Percentiles rank a stretch among this genome's conserved stretches.
Evolutionary conservation across 2,888 invertebrate genomes (phyloP).

Genomic region (Macrosoma leucophasiata): DNA sequence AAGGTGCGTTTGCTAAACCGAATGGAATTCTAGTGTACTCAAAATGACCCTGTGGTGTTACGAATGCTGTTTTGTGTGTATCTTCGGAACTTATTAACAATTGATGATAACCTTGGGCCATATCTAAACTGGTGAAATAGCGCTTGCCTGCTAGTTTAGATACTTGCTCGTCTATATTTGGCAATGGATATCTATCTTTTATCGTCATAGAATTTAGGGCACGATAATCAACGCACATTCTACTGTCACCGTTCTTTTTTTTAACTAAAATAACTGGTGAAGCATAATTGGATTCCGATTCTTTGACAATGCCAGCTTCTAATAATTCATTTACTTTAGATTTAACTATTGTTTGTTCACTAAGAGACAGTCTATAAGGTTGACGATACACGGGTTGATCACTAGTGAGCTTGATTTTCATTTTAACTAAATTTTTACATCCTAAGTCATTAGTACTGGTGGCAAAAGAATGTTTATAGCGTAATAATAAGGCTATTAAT

Average conservation of each 20-base stretch:
- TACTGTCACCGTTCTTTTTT: slow-evolving; percentile 11
- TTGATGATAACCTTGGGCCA: not conserved
- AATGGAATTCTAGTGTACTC: not conserved
- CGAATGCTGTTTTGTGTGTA: not conserved
- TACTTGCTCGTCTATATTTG: slow-evolving; percentile 16
- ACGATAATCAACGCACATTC: slow-evolving; percentile 19
- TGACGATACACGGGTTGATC: too few relatives aligned
- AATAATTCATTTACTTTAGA: slow-evolving; percentile 27
- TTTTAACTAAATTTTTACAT: too few relatives aligned
- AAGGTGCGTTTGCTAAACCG: slow-evolving; percentile 1
- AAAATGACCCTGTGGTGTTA: not conserved
- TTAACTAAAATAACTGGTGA: slow-evolving; percentile 27
- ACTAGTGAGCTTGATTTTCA: too few relatives aligned
- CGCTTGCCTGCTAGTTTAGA: not conserved
- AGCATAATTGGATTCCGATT: slow-evolving; percentile 24
- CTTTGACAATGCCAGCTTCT: slow-evolving; percentile 20
- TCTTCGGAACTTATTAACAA: not conserved
- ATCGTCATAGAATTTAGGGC: slow-evolving; percentile 32
- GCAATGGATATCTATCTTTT: slow-evolving; percentile 26
- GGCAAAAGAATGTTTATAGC: too few relatives aligned
- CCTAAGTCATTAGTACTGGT: too few relatives aligned
- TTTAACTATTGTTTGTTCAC: too few relatives aligned
- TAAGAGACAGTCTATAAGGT: too few relatives aligned
- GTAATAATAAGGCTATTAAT: too few relatives aligned
- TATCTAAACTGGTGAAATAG: not conserved